Evolutionary conservation across 2,888 invertebrate species (phyloP), one percentile per base, ranked within the genome.

Genomic region (Mythimna pallens): DNA sequence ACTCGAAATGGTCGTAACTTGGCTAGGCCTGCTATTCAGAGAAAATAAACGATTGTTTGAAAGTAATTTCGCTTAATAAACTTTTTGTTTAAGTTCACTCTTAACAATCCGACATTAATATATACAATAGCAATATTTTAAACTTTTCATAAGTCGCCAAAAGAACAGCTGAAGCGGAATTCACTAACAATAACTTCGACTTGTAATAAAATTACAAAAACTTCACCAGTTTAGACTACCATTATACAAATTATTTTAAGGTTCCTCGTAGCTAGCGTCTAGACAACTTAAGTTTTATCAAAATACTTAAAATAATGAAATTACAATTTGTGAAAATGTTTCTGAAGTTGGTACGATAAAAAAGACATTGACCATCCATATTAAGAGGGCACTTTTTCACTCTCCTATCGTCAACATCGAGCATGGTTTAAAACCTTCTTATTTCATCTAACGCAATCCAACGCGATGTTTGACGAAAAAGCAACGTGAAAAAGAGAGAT

Each of bases 221-320:
- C 47, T 22, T 78, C 3, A 3, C 10, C n/a, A 55, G 34, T 52
- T 59, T 12, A 12, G 20, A 34, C 14, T 14, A 10, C 9, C 20
- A 30, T 40, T 20, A 10, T 43, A n/a, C 54, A 43, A 34, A 78
- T 69, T n/a, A 59, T 34, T 78, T 43, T 25, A 59, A 54, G 58
- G 34, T 14, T 17, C 22, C 9, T 40, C 30, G 14, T 12, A 12
- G 25, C 17, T 2, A 25, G 25, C 12, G 14, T 34, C 52, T 70
- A 54, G 34, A 71, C 17, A 34, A 54, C 14, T 43, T 8, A 10
- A 55, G 47, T 47, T 70, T 47, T 20, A 36, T n/a, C 12, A 25
- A 55, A 47, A 9, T 47, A 68, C 25, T 25, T 25, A 1, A n/a
- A 34, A 25, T 30, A 69, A 69, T 10, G 6, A 14, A 12, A 17